A percentile compares a stretch with the other conserved stretches of the same genome.
Evolutionary conservation across 2,113 vertebrate species (phyloP).

Genomic region (Tragelaphus buxtoni): DNA sequence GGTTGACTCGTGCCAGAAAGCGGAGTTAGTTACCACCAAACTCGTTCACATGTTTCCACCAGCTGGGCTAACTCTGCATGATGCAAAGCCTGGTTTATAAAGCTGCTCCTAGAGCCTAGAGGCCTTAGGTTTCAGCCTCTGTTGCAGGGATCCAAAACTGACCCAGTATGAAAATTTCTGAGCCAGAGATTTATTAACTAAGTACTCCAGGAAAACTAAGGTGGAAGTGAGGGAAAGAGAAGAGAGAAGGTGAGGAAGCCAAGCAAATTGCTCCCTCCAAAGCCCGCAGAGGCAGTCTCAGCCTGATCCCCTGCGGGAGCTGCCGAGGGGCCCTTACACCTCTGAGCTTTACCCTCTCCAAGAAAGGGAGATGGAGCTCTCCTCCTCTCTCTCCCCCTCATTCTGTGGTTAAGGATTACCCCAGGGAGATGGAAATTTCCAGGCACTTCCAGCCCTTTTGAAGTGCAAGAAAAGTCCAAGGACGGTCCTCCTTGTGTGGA

Average conservation of each 20-base stretch:
- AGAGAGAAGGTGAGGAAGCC: not conserved
- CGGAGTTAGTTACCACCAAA: not conserved
- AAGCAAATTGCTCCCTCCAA: not conserved
- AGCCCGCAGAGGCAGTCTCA: not conserved
- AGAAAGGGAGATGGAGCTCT: not conserved
- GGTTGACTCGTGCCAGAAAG: not conserved
- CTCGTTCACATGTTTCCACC: not conserved
- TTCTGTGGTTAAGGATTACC: not conserved
- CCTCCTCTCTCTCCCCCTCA: not conserved
- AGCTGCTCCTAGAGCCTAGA: not conserved
- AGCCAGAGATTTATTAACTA: not conserved
- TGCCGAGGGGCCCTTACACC: not conserved
- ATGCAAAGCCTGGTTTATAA: not conserved
- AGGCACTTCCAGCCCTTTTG: not conserved
- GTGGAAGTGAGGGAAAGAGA: not conserved
- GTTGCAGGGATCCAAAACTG: not conserved
- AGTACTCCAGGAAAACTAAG: not conserved
- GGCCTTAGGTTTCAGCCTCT: not conserved
- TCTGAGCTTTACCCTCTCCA: not conserved
- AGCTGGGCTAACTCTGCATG: too few relatives aligned
- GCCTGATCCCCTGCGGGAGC: accelerated
- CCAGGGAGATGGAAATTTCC: not conserved
- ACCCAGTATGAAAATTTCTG: not conserved
- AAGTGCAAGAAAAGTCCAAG: not conserved
- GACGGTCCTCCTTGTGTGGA: not conserved